Evolutionary conservation across 1,140 invertebrate genomes (phyloP).

Genomic region (Leptinotarsa lineolata): DNA sequence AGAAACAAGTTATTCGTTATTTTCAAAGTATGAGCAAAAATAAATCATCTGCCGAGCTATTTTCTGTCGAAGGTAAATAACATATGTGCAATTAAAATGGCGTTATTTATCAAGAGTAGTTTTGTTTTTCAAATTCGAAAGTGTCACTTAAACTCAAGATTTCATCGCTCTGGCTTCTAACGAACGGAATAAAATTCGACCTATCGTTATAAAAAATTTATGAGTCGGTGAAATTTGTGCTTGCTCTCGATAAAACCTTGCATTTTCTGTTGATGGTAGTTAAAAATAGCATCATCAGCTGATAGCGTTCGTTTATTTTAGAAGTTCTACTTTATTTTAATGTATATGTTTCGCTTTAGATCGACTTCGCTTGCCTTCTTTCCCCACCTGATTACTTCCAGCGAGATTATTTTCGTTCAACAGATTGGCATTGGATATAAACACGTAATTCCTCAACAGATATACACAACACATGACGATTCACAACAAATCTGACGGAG

Average conservation of each 20-base stretch:
- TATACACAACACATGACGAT: too few species aligned
- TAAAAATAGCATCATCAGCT: slow-evolving; percentile 16
- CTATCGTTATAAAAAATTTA: neutral
- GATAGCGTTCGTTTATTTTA: slow-evolving; percentile 17
- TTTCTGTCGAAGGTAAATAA: neutral
- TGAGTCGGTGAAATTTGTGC: neutral
- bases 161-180: neutral
- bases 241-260: slow-evolving; percentile 10
- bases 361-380: neutral
- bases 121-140: too few species aligned
- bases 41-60: neutral
- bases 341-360: slow-evolving; percentile 3
- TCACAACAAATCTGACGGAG: too few species aligned
- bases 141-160: too few species aligned
- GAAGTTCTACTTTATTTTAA: slow-evolving; percentile 16
- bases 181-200: neutral
- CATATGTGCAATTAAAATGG: neutral
- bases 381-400: neutral
- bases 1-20: too few species aligned
- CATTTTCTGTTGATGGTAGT: slow-evolving; percentile 5
- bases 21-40: neutral
- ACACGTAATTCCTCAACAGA: neutral
- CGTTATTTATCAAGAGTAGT: neutral
- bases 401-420: neutral
- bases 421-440: neutral